Percentiles rank a stretch among this genome's conserved stretches.
These are phyloP conservation scores for Meda fulgida DNA, from an alignment of 2,797 vertebrate species.

Conservation along the genomic window DNA sequence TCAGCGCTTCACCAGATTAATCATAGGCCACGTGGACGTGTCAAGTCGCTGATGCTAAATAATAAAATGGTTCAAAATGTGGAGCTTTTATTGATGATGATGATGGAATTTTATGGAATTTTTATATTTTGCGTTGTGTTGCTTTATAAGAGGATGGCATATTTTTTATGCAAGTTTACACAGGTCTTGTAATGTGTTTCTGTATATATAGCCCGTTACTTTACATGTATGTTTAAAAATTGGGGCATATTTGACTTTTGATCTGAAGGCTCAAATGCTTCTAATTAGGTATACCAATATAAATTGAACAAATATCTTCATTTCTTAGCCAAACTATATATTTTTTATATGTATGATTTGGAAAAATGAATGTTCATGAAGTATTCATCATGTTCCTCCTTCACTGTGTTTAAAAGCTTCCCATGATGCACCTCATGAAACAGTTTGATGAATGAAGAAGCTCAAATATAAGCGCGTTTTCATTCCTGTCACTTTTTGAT, in stretches of 20 bases:
- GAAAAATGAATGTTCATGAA: background rate
- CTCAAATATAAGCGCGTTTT: background rate
- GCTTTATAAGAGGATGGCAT: background rate
- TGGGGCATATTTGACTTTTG: background rate
- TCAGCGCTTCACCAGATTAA: slow-evolving; percentile 67
- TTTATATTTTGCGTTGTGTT: background rate
- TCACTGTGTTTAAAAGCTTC: background rate
- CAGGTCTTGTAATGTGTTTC: background rate
- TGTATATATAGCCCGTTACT: background rate
- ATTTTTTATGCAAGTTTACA: background rate
- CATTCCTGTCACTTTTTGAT: background rate
- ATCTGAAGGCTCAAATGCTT: background rate
- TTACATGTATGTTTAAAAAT: background rate
- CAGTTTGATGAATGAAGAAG: background rate
- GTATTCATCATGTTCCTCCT: too few species aligned
- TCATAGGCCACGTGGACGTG: slow-evolving; percentile 46
- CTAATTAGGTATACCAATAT: background rate
- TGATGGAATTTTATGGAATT: background rate
- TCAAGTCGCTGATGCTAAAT: background rate
- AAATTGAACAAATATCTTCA: background rate
- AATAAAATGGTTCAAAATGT: background rate
- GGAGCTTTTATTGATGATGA: background rate
- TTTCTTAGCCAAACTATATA: background rate
- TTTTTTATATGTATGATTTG: background rate
- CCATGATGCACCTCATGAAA: background rate